Percentiles rank a stretch among this genome's conserved stretches.
phyloP scores from a whole-genome alignment of 92 coral and sea anemone species.

The Isaurus tuberculatus region DNA sequence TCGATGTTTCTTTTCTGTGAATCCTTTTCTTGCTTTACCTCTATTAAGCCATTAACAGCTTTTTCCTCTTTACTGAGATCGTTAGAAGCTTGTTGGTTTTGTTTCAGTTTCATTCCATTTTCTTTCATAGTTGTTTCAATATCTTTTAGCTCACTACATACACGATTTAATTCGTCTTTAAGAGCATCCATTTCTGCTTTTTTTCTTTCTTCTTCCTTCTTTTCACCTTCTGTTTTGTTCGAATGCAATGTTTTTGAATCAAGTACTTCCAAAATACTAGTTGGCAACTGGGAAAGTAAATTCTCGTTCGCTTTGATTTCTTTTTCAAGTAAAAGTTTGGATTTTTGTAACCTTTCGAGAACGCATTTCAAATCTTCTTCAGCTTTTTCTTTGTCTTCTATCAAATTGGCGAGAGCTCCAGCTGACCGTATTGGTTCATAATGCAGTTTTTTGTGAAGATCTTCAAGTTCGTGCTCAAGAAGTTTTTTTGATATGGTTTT shows the following conservation, averaged over 20 bases:
- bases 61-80: conserved; percentile 59
- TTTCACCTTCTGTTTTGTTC: conserved; percentile 10
- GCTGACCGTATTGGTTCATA: conserved; percentile 69
- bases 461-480: conserved; percentile 57
- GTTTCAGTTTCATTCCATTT: conserved; percentile 46
- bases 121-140: conserved; percentile 53
- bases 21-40: conserved; percentile 17
- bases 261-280: conserved; percentile 8
- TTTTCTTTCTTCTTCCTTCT: background rate
- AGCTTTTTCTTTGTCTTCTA: conserved; percentile 49
- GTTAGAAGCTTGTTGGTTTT: conserved; percentile 30
- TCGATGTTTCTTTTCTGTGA: background rate
- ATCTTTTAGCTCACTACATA: conserved; percentile 20
- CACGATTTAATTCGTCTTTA: conserved; percentile 5
- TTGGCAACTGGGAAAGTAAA: background rate
- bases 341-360: background rate
- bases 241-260: background rate
- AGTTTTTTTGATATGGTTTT: conserved; percentile 47
- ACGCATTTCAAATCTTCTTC: conserved; percentile 34
- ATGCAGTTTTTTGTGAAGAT: conserved; percentile 57
- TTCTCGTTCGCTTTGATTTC: background rate
- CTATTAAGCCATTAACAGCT: conserved; percentile 4
- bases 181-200: conserved; percentile 12
- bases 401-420: conserved; percentile 39
- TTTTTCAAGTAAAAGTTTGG: conserved; percentile 19